Conservation (phyloP, 2,888 invertebrate genomes). For the Dimorphilus gyrociliatus region DNA sequence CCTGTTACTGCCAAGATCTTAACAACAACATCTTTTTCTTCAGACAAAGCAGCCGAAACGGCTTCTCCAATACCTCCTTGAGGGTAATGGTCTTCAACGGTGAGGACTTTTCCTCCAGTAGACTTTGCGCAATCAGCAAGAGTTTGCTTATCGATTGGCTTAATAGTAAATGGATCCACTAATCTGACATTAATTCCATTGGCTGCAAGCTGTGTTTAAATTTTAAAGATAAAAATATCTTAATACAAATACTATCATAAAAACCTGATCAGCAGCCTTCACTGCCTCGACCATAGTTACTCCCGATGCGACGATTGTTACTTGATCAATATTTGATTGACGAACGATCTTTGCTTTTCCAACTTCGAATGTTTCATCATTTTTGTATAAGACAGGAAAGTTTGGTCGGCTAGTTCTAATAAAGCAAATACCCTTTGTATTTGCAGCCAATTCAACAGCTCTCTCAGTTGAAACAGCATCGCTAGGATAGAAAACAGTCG, state of each 20-base stretch:
- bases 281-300: conserved; percentile 81
- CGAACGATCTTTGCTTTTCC: conserved; percentile 52
- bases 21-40: conserved; percentile 52
- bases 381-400: conserved; percentile 66
- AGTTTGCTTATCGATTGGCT: conserved; percentile 69
- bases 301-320: conserved; percentile 76
- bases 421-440: conserved; percentile 83
- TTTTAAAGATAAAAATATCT: too few species aligned
- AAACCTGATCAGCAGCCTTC: conserved; percentile 61
- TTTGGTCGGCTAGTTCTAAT: conserved; percentile 86
- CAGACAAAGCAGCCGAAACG: conserved; percentile 61
- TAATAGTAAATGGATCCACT: conserved; percentile 86
- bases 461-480: conserved; percentile 90
- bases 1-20: conserved; percentile 61
- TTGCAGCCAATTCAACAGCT: conserved; percentile 85
- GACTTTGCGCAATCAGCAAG: conserved; percentile 60
- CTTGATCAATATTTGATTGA: conserved; percentile 56
- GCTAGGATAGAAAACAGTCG: conserved; percentile 52
- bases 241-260: too few species aligned
- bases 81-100: conserved; percentile 92
- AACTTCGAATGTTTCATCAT: conserved; percentile 62
- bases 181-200: conserved; percentile 55
- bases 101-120: conserved; percentile 63
- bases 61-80: conserved; percentile 94
- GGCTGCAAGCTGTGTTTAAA: conserved; percentile 51